phyloP scores from a whole-genome alignment of 2,113 vertebrate species.

The Muntiacus muntjak region DNA sequence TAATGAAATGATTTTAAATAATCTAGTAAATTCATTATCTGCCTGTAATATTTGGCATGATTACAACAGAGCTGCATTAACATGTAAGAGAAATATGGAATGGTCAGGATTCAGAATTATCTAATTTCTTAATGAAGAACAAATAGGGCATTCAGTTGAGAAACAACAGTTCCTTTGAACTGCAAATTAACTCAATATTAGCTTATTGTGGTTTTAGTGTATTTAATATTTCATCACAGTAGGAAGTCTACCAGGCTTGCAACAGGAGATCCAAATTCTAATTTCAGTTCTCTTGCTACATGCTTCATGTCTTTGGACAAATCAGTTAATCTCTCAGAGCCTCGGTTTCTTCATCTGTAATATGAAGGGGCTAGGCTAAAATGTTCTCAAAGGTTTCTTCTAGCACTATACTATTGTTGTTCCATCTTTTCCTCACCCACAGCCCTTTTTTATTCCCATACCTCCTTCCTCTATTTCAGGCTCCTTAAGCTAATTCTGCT shows the following conservation, averaged over 20 bases:
- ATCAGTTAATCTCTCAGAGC: background rate
- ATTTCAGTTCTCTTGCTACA: background rate
- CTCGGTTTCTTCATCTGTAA: slow-evolving; percentile 10
- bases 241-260: background rate
- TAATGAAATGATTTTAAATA: slow-evolving; percentile 34
- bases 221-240: slow-evolving; percentile 4
- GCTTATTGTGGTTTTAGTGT: slow-evolving; percentile 19
- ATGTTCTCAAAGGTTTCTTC: background rate
- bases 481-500: background rate
- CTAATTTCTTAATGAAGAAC: slow-evolving; percentile 17
- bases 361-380: background rate
- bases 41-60: background rate
- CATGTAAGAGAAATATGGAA: slow-evolving; percentile 35
- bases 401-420: background rate
- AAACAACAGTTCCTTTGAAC: slow-evolving; percentile 43
- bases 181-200: slow-evolving; percentile 31
- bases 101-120: slow-evolving; percentile 2
- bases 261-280: background rate
- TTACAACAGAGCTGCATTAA: slow-evolving; percentile 21
- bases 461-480: background rate
- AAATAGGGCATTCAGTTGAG: slow-evolving; percentile 37
- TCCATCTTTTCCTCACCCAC: background rate
- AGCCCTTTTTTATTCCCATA: background rate
- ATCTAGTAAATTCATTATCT: slow-evolving; percentile 5
- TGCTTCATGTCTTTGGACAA: background rate